These are phyloP conservation scores for Calliopum simillimum DNA, from an alignment of 2,888 invertebrate species.

Conservation along the genomic window DNA sequence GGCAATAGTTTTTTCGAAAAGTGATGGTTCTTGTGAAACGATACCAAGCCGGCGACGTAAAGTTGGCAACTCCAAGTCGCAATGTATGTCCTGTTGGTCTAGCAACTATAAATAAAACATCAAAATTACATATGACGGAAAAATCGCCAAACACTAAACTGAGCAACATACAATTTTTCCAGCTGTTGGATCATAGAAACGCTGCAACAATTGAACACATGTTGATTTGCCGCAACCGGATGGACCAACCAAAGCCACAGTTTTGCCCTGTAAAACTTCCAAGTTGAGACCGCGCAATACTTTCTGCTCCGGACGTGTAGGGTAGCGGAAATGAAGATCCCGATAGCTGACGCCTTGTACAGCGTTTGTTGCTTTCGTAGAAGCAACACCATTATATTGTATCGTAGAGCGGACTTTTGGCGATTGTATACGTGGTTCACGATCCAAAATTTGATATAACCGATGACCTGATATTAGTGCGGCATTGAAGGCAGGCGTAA, in stretches of 20 bases:
- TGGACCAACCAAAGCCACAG: conserved; percentile 79
- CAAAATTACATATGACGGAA: not conserved
- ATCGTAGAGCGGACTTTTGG: conserved; percentile 54
- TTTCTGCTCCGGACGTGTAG: conserved; percentile 78
- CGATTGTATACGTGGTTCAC: conserved; percentile 71
- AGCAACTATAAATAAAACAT: conserved; percentile 55
- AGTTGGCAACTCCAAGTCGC: conserved; percentile 71
- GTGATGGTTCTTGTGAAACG: conserved; percentile 90
- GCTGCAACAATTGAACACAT: conserved; percentile 80
- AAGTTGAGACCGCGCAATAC: conserved; percentile 79
- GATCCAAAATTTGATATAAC: conserved; percentile 74
- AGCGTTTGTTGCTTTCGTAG: conserved; percentile 48
- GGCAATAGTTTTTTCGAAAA: conserved; percentile 87
- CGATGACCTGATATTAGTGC: conserved; percentile 78
- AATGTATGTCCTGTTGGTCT: conserved; percentile 70
- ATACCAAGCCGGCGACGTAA: conserved; percentile 84
- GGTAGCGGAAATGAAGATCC: conserved; percentile 81
- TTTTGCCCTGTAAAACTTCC: conserved; percentile 75
- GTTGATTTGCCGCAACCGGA: conserved; percentile 87
- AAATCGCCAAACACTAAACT: not conserved
- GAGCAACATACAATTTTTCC: conserved; percentile 70
- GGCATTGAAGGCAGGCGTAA: conserved; percentile 80
- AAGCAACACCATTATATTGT: conserved; percentile 38
- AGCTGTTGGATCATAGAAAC: conserved; percentile 81
- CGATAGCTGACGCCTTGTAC: conserved; percentile 69